Evolutionary conservation across 2,888 invertebrate genomes (phyloP).

Genomic region (Octonoba sinensis): DNA sequence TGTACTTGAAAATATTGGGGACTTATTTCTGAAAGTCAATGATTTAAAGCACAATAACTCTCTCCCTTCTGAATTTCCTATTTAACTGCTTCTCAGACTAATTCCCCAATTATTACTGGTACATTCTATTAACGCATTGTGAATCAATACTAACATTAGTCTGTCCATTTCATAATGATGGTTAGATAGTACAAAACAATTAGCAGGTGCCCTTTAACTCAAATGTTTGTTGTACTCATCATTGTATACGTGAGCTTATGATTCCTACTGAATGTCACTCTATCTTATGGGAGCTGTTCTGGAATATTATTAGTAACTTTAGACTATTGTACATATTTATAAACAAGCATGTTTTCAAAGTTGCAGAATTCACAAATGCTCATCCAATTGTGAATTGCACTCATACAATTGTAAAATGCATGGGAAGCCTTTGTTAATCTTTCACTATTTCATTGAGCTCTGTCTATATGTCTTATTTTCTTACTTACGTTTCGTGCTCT

Average conservation of each 20-base stretch:
- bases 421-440: too few species aligned
- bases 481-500: too few species aligned
- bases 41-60: too few species aligned
- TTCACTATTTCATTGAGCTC: too few species aligned
- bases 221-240: slow-evolving; percentile 62
- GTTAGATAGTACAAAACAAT: slow-evolving; percentile 65
- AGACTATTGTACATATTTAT: slow-evolving; percentile 59
- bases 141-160: slow-evolving; percentile 64
- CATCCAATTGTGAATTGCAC: slow-evolving; percentile 44
- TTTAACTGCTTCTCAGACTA: slow-evolving; percentile 39
- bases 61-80: neutral
- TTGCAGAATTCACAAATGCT: slow-evolving; percentile 56
- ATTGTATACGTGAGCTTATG: slow-evolving; percentile 64
- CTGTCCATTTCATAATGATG: slow-evolving; percentile 65
- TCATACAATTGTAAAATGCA: neutral
- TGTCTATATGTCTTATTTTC: too few species aligned
- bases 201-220: slow-evolving; percentile 65
- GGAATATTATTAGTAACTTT: slow-evolving; percentile 52
- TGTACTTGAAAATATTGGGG: slow-evolving; percentile 61
- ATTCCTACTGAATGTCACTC: slow-evolving; percentile 62
- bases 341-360: slow-evolving; percentile 34
- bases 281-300: slow-evolving; percentile 58
- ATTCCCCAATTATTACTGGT: slow-evolving; percentile 59
- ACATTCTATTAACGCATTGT: slow-evolving; percentile 55
- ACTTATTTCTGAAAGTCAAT: slow-evolving; percentile 42